Evolutionary conservation across 2,797 vertebrate species (phyloP).

Genomic region (Micrastur ruficollis): DNA sequence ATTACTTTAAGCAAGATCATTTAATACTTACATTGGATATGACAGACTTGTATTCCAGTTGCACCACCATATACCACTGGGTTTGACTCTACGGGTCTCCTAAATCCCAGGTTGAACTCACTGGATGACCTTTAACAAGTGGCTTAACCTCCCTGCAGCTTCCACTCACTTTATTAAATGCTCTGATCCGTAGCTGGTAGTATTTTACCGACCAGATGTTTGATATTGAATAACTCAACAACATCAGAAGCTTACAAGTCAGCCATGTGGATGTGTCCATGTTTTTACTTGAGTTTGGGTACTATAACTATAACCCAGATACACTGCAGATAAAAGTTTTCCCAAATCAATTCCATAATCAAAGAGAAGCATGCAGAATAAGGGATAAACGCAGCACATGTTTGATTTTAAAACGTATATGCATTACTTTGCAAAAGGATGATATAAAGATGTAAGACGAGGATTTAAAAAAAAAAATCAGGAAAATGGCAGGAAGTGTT

Average conservation of each 20-base stretch:
- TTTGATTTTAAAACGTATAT: background rate
- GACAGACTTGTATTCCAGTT: background rate
- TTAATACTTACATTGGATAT: background rate
- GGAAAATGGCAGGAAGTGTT: background rate
- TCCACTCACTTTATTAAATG: background rate
- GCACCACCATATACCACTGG: background rate
- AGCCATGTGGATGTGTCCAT: fast-evolving
- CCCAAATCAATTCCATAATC: background rate
- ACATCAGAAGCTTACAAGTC: background rate
- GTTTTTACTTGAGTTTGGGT: background rate
- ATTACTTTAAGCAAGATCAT: background rate
- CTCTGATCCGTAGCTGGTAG: background rate
- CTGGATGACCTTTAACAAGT: background rate
- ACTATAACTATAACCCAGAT: background rate
- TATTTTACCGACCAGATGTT: background rate
- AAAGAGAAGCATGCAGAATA: background rate
- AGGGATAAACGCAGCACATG: background rate
- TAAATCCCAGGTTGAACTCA: background rate
- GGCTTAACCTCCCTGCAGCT: background rate
- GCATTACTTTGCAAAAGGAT: background rate
- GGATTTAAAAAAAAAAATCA: background rate
- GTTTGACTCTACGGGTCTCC: background rate
- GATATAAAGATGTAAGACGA: background rate
- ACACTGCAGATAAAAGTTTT: background rate
- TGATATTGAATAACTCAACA: background rate